A percentile compares a stretch with the other conserved stretches of the same genome.
These are phyloP conservation scores for Heterocephalus glaber DNA, from an alignment of 2,113 vertebrate genomes.

Conservation along the genomic window DNA sequence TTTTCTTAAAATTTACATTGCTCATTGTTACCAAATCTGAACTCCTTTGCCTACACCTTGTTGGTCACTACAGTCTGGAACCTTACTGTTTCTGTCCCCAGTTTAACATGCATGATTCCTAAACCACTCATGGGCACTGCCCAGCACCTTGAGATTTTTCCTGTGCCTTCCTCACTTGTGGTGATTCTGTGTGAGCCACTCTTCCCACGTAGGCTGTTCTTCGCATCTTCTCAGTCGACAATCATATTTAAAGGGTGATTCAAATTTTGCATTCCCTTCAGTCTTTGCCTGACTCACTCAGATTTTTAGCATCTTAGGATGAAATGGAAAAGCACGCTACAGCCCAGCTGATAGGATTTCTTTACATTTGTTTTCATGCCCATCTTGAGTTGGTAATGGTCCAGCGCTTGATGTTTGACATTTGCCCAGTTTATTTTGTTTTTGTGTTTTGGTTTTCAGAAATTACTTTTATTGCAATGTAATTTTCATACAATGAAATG, in stretches of 20 bases:
- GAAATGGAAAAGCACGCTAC: neutral
- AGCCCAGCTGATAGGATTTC: neutral
- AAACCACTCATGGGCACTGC: neutral
- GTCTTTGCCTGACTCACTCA: neutral
- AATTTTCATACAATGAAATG: neutral
- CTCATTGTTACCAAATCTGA: neutral
- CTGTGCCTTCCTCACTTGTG: rapidly evolving
- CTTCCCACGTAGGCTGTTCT: neutral
- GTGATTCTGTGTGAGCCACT: neutral
- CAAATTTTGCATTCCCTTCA: neutral
- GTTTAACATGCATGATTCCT: neutral
- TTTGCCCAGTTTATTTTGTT: neutral
- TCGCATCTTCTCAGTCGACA: neutral
- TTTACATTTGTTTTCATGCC: neutral
- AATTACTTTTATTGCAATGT: neutral
- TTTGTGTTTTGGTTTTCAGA: neutral
- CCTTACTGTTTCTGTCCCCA: neutral
- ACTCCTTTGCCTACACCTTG: neutral
- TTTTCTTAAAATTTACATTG: neutral
- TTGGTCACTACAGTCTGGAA: neutral
- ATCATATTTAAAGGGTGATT: neutral
- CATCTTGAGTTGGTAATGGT: neutral
- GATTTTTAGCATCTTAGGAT: neutral
- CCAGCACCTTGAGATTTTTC: rapidly evolving
- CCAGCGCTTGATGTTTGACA: neutral